Base-by-base conservation (phyloP, 2,113 vertebrate genomes). In the Microcebus ravelobensis region DNA sequence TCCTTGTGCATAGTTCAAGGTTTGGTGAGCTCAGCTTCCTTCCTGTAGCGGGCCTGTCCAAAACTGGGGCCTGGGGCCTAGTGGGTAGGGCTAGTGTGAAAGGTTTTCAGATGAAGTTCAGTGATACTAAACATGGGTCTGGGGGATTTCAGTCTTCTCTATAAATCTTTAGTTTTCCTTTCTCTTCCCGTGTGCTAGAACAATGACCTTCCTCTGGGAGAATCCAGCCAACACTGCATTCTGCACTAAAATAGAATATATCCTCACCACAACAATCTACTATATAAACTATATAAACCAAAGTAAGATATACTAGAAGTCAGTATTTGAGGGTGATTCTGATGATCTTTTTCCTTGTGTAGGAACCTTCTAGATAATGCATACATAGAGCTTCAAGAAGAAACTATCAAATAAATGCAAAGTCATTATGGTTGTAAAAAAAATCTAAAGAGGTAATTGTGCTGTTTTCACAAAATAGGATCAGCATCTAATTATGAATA, bases 381-480 rank as follows among this genome's bases (percentile, higher is more conserved):
- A 87, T 68, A 88, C 59, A 70, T 29, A 67, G 39, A 96, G 18
- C 74, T 92, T 59, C 73, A 95, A 87, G 34, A 93, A 76, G 36
- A 93, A 74, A 36, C 65, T 94, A 94, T 90, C 52, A 90, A 67
- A 87, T 92, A 96, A 79, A 90, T 90, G 29, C 59, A 59, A 84
- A 96, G 71, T 94, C 52, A 77, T 71, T 31, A 36, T 90, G 63
- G 73, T 87, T 90, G 48, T 93, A 23, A 50, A 45, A 84, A 63
- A 92, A 89, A 61, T 6, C 18, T 74, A 29, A 36, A 70, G 68
- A 84, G 14, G 17, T 52, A 96, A 76, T 90, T 90, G 25, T 34
- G 36, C 34, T 48, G 23, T 93, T 93, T 92, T 71, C 67, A 87
- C 61, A 96, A 96, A 93, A 80, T 91, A 94, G 63, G 25, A 89